Evolutionary conservation across 2,888 invertebrate species (phyloP).

Genomic region (Epinotia ramella): DNA sequence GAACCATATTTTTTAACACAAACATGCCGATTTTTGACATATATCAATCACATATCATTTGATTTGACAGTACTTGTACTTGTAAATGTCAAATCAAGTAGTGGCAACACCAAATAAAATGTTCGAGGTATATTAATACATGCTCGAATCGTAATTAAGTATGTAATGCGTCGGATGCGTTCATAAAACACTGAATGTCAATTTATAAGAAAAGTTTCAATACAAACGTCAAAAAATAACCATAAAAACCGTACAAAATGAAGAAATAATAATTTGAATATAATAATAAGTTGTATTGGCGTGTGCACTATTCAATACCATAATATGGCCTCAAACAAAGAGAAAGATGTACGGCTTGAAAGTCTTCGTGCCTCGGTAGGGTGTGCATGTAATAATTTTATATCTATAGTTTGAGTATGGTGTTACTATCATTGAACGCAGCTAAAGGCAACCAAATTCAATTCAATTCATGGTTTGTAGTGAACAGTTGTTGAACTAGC

Average conservation of each 20-base stretch:
- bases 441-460: conserved; percentile 37
- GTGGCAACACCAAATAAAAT: conserved; percentile 21
- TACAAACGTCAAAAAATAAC: conserved; percentile 8
- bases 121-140: conserved; percentile 12
- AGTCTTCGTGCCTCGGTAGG: conserved; percentile 10
- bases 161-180: conserved; percentile 16
- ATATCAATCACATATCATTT: too few species aligned
- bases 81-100: neutral
- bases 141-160: neutral
- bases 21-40: neutral
- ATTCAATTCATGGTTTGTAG: conserved; percentile 43
- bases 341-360: neutral
- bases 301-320: conserved; percentile 10
- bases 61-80: neutral
- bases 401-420: conserved; percentile 8
- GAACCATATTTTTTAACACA: neutral
- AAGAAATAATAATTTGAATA: too few species aligned
- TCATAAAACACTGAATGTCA: conserved; percentile 5
- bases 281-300: conserved; percentile 7
- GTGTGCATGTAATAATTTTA: conserved; percentile 1
- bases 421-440: conserved; percentile 35
- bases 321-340: conserved; percentile 1
- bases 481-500: conserved; percentile 56
- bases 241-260: neutral
- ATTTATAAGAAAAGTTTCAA: neutral